Percentiles rank a stretch among this genome's conserved stretches.
Evolutionary conservation across 2,797 vertebrate genomes (phyloP).

Genomic region (Mormyrus hasselquistii): DNA sequence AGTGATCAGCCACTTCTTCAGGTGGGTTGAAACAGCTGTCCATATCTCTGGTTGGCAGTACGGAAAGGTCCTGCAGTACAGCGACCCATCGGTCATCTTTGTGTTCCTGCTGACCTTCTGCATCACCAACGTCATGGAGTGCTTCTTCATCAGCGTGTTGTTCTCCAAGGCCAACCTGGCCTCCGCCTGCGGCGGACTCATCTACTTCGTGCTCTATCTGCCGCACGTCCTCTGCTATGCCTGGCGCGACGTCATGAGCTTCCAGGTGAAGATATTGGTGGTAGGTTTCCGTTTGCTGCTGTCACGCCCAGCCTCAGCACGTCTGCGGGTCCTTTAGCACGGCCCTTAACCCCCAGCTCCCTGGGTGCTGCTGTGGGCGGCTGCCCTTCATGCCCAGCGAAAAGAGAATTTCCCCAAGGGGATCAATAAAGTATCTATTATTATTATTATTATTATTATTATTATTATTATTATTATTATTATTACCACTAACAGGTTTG

Average conservation of each 20-base stretch:
- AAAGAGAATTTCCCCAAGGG: background rate
- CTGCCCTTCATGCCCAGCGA: background rate
- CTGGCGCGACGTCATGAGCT: constrained; percentile 86
- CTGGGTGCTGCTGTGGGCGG: background rate
- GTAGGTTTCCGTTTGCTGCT: constrained; percentile 60
- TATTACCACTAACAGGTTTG: background rate
- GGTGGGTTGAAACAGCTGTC: background rate
- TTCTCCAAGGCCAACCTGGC: constrained; percentile 96
- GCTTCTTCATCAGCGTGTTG: constrained; percentile 93
- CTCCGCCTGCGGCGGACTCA: constrained; percentile 89
- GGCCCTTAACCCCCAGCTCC: background rate
- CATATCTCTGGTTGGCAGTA: constrained; percentile 56
- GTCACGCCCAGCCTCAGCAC: background rate
- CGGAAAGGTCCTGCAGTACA: constrained; percentile 89
- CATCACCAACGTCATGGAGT: constrained; percentile 82
- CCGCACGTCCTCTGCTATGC: constrained; percentile 84
- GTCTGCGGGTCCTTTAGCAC: background rate
- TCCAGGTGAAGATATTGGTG: constrained; percentile 72
- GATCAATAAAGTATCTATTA: background rate
- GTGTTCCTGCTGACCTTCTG: constrained; percentile 86
- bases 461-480: no score
- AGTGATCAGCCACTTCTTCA: background rate
- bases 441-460: background rate
- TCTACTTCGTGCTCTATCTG: constrained; percentile 92
- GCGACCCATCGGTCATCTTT: constrained; percentile 88